Percentiles rank a stretch among this genome's conserved stretches.
Conservation (phyloP, 2,888 invertebrate species). For the Epinotia demarniana region DNA sequence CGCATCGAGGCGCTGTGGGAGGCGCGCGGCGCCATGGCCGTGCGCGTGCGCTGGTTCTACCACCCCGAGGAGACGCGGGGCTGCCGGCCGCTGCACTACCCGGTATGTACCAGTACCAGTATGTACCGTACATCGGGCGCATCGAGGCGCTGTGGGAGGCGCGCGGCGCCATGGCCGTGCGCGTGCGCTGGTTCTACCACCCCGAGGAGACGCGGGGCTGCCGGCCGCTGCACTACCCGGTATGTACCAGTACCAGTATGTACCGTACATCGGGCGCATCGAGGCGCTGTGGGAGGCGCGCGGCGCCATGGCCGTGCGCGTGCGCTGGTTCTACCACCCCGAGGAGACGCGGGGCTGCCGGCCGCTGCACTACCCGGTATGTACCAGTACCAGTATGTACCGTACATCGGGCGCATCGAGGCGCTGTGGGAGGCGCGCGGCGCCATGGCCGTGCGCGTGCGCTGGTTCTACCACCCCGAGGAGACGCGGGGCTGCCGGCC, state of each 20-base stretch:
- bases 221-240: slow-evolving; percentile 90
- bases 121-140: slow-evolving; percentile 96
- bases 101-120: slow-evolving; percentile 80
- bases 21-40: slow-evolving; percentile 94
- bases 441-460: slow-evolving; percentile 95
- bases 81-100: slow-evolving; percentile 89
- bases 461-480: slow-evolving; percentile 99
- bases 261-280: slow-evolving; percentile 96
- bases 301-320: slow-evolving; percentile 95
- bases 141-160: slow-evolving; percentile 97
- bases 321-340: slow-evolving; percentile 98
- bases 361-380: slow-evolving; percentile 90
- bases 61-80: slow-evolving; percentile 97
- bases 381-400: slow-evolving; percentile 66
- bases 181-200: slow-evolving; percentile 98
- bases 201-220: slow-evolving; percentile 96
- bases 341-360: slow-evolving; percentile 94
- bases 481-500: slow-evolving; percentile 92
- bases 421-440: slow-evolving; percentile 96
- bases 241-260: slow-evolving; percentile 63
- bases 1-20: slow-evolving; percentile 97
- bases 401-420: slow-evolving; percentile 96
- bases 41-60: slow-evolving; percentile 98
- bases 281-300: slow-evolving; percentile 97
- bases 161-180: slow-evolving; percentile 94